Percentiles rank a stretch among this genome's conserved stretches.
These are phyloP conservation scores for Rhagonycha fulva DNA, from an alignment of 2,888 invertebrate species.

Conservation along the genomic window DNA sequence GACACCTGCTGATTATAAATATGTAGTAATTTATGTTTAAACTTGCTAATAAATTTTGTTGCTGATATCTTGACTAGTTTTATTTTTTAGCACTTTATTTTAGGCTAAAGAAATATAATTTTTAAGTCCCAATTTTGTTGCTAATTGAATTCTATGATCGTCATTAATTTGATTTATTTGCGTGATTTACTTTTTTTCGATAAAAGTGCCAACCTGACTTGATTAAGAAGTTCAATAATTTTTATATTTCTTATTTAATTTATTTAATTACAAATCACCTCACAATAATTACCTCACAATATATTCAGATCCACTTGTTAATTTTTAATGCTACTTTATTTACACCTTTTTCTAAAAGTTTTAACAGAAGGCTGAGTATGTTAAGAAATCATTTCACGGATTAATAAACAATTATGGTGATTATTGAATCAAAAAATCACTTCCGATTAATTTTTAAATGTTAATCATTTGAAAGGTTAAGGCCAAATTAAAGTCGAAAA, in stretches of 20 bases:
- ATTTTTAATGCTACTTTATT: background rate
- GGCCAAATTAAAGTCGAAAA: background rate
- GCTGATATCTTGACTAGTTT: background rate
- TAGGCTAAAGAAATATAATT: background rate
- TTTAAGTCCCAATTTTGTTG: background rate
- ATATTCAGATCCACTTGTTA: too few relatives aligned
- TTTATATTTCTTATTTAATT: background rate
- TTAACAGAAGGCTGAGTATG: background rate
- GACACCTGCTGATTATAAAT: conserved; percentile 26
- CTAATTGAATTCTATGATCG: background rate
- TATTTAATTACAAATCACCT: too few relatives aligned
- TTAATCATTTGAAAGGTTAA: background rate
- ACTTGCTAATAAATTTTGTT: conserved; percentile 14
- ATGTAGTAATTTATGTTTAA: conserved; percentile 16
- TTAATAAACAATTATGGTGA: background rate
- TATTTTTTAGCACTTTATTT: background rate
- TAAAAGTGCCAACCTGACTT: background rate
- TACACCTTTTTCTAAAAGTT: background rate
- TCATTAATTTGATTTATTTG: background rate
- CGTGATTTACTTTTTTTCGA: background rate
- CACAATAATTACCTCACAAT: too few relatives aligned
- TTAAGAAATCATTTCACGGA: background rate
- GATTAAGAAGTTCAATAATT: background rate
- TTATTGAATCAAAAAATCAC: background rate
- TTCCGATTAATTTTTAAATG: background rate